Evolutionary conservation across 1,140 invertebrate genomes (phyloP).

Genomic region (Sarcophaga bullata): DNA sequence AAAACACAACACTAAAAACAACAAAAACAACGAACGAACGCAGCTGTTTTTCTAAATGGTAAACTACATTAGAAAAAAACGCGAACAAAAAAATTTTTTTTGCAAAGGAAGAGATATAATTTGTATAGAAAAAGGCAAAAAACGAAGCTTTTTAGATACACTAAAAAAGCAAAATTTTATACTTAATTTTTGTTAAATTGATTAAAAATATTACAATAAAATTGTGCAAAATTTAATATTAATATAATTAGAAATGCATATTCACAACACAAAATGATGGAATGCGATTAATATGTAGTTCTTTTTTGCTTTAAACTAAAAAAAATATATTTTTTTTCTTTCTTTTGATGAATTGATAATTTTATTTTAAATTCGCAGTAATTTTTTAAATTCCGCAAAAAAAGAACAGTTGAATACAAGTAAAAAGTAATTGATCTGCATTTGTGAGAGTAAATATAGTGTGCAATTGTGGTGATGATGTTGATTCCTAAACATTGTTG

Average conservation of each 20-base stretch:
- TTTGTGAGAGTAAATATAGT: neutral
- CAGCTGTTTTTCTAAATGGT: conserved; percentile 40
- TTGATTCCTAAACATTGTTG: neutral
- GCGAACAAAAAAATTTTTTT: conserved; percentile 1
- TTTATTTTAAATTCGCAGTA: conserved; percentile 27
- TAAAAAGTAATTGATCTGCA: conserved; percentile 31
- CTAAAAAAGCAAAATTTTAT: conserved; percentile 26
- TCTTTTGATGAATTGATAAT: conserved; percentile 33
- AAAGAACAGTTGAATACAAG: neutral
- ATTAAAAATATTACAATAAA: neutral
- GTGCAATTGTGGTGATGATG: conserved; percentile 6
- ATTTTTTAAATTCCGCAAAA: neutral
- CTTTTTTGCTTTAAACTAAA: neutral
- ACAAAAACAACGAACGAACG: conserved; percentile 32
- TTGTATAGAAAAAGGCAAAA: conserved; percentile 26
- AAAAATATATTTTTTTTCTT: neutral
- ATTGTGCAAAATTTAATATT: conserved; percentile 26
- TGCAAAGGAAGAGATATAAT: conserved; percentile 26
- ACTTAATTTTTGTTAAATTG: conserved; percentile 3
- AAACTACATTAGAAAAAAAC: conserved; percentile 37
- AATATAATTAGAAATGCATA: too few species aligned
- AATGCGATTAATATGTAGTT: neutral
- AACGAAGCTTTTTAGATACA: conserved; percentile 32
- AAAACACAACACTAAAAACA: conserved; percentile 27
- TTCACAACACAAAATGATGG: neutral